Percentiles rank a stretch among this genome's conserved stretches.
Conservation (phyloP, 1,140 invertebrate genomes). For the Anoplolepis gracilipes region DNA sequence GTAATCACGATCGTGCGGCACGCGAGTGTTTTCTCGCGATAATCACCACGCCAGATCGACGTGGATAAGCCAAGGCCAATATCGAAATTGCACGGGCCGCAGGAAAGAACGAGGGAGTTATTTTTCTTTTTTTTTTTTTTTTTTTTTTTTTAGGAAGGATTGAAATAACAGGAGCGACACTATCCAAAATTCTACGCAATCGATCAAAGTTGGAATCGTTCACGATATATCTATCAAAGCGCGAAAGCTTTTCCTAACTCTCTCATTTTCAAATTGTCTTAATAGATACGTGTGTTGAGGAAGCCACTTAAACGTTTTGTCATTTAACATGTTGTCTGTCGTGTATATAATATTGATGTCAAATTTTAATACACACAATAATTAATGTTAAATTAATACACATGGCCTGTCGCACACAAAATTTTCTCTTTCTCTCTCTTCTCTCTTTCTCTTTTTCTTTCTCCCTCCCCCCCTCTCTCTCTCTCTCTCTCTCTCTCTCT, state of each 20-base stretch:
- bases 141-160: not conserved
- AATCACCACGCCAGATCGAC: conserved; percentile 23
- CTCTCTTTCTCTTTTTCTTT: not conserved
- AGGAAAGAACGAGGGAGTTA: not conserved
- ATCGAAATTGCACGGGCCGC: not conserved
- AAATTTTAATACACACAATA: too few relatives aligned
- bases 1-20: conserved; percentile 17
- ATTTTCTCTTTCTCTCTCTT: too few relatives aligned
- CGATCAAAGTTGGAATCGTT: not conserved
- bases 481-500: too few relatives aligned
- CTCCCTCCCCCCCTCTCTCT: too few relatives aligned
- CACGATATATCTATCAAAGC: not conserved
- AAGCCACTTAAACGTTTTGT: not conserved
- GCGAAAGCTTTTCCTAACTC: not conserved
- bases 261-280: not conserved
- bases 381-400: too few relatives aligned
- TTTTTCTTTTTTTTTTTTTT: too few relatives aligned
- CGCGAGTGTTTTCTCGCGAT: conserved; percentile 18
- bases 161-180: not conserved
- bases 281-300: not conserved
- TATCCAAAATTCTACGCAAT: not conserved
- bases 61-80: conserved; percentile 31
- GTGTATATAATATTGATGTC: not conserved
- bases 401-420: too few relatives aligned
- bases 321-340: not conserved